Evolutionary conservation across 2,113 vertebrate species (phyloP).

Genomic region (Tringa solitaria): DNA sequence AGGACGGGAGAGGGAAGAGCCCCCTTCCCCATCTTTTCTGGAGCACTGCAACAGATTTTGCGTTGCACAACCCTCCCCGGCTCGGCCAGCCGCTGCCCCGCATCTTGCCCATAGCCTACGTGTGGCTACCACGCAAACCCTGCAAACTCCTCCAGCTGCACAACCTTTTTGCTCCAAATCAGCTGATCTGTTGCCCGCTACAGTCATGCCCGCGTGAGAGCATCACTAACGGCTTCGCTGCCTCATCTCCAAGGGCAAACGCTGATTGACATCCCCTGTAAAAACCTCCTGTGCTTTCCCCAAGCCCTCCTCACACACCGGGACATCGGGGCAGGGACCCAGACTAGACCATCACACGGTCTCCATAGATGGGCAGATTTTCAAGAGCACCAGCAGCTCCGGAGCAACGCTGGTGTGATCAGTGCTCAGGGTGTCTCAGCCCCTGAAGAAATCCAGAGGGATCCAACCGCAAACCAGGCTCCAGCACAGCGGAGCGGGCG

Average conservation of each 20-base stretch:
- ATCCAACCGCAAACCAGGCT: neutral
- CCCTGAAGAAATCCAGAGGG: neutral
- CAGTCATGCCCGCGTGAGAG: neutral
- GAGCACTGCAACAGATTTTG: accelerated
- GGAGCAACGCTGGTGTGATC: neutral
- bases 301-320: neutral
- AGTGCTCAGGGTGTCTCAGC: neutral
- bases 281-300: neutral
- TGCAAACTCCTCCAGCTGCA: neutral
- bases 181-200: neutral
- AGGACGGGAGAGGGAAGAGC: neutral
- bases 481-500: neutral
- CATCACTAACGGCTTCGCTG: neutral
- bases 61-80: neutral
- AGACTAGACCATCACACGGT: accelerated
- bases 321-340: neutral
- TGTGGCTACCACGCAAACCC: neutral
- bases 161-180: neutral
- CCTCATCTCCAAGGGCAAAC: neutral
- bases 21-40: neutral
- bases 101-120: accelerated
- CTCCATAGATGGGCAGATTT: accelerated
- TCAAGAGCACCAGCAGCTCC: neutral
- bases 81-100: accelerated
- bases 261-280: accelerated